Conservation (phyloP, 2,888 invertebrate genomes). For the Dioctria linearis region DNA sequence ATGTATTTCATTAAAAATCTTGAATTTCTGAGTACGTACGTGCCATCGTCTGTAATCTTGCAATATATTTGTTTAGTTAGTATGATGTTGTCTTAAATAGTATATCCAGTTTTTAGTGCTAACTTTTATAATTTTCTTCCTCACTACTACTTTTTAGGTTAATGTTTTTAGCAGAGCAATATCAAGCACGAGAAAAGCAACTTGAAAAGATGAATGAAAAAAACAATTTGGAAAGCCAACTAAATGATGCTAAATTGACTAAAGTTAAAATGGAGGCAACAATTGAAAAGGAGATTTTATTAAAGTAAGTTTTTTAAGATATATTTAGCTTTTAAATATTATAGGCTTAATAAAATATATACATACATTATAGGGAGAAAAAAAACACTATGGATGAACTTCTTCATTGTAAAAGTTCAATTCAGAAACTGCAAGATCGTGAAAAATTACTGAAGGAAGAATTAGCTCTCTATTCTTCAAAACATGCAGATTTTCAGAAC, state of each 20-base stretch:
- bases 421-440: constrained; percentile 79
- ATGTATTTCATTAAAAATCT: no score
- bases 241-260: constrained; percentile 83
- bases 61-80: constrained; percentile 60
- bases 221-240: constrained; percentile 83
- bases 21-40: no score
- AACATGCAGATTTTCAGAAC: constrained; percentile 92
- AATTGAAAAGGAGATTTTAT: constrained; percentile 75
- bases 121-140: background rate
- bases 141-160: constrained; percentile 70
- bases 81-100: background rate
- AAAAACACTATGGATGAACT: constrained; percentile 70
- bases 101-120: background rate
- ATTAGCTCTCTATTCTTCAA: constrained; percentile 87
- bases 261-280: constrained; percentile 77
- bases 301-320: constrained; percentile 62
- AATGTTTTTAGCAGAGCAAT: constrained; percentile 84
- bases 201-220: constrained; percentile 85
- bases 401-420: constrained; percentile 73
- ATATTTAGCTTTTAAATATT: constrained; percentile 58
- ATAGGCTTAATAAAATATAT: background rate
- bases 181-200: constrained; percentile 86
- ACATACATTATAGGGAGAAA: constrained; percentile 71
- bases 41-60: background rate
- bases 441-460: constrained; percentile 83